Base-by-base conservation (phyloP, 2,888 invertebrate species). In the Rotaria socialis region DNA sequence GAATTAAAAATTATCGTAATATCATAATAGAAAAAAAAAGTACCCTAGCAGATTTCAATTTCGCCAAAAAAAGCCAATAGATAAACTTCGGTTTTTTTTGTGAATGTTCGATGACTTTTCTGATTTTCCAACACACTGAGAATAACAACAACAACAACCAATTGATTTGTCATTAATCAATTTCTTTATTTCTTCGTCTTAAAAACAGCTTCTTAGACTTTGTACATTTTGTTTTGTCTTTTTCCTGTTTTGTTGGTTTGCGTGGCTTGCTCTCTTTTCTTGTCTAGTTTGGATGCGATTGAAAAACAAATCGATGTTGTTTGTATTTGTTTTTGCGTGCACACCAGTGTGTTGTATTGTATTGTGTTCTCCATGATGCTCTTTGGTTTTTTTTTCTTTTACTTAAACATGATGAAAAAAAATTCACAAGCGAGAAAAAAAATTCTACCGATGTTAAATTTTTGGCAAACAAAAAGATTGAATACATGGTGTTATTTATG, bases 321-420 rank as follows among this genome's bases (percentile, higher is more conserved):
- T 67, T 67, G 35, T 67, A 35, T 67, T 67, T 60, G 58, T 67
- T 67, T 67, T 67, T 67, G 35, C 67, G 67, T 35, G 67, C 67
- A 67, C 67, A 67, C 35, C 7, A 27, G 16, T 67, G 67, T 67
- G 67, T 67, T 67, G 67, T 67, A 67, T 67, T 67, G 67, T 67
- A 41, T 27, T 67, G 67, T 35, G 35, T 67, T 35, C 67, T 35
- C 35, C 35, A 67, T 67, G 35, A 67, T 67, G 35, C 35, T 67
- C 56, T 56, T 56, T 22, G 16, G 16, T 35, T 35, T 35, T 35
- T 67, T 67, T 55, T 67, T 67, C 67, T 67, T 67, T 67, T 67
- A 67, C 67, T 67, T 35, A 67, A 67, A 67, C 67, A 67, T 67
- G 67, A 67, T 35, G 35, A 35, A 35, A 27, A 60, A 55, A 67